Percentiles rank a stretch among this genome's conserved stretches.
These are phyloP conservation scores for Umimayanthus kanabou DNA, from an alignment of 92 coral and sea anemone species.

Conservation along the genomic window DNA sequence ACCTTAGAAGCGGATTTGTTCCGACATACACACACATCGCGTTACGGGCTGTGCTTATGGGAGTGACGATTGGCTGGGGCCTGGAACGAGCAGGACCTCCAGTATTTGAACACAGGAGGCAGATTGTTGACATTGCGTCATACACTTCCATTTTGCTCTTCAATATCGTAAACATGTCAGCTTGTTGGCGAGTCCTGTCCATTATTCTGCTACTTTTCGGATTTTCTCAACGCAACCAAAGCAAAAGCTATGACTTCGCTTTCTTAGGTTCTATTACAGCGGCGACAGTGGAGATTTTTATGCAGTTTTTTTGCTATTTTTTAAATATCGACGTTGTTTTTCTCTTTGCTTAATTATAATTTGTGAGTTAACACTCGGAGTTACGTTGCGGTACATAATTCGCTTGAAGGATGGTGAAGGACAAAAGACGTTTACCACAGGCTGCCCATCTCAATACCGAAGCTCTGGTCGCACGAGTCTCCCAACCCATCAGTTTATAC, in stretches of 20 bases:
- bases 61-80: constrained; percentile 4
- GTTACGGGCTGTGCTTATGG: constrained; percentile 14
- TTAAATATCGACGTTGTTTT: background rate
- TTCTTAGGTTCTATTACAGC: background rate
- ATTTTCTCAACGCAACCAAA: background rate
- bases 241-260: background rate
- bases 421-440: constrained; percentile 5
- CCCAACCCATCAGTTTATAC: constrained; percentile 24
- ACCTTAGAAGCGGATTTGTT: constrained; percentile 8
- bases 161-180: background rate
- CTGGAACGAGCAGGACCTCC: constrained; percentile 2
- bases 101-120: background rate
- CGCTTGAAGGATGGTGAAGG: constrained; percentile 21
- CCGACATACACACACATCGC: constrained; percentile 23
- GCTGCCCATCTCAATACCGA: constrained; percentile 26
- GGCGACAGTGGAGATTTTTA: background rate
- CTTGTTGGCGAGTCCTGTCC: background rate
- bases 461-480: constrained; percentile 10
- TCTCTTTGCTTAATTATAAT: constrained; percentile 1
- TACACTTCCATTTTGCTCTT: background rate
- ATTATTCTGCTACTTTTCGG: background rate
- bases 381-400: constrained; percentile 12
- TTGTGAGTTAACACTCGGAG: background rate
- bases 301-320: background rate
- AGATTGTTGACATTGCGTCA: background rate